Conservation (phyloP, 2,113 vertebrate species). For the Cathartes aura region DNA sequence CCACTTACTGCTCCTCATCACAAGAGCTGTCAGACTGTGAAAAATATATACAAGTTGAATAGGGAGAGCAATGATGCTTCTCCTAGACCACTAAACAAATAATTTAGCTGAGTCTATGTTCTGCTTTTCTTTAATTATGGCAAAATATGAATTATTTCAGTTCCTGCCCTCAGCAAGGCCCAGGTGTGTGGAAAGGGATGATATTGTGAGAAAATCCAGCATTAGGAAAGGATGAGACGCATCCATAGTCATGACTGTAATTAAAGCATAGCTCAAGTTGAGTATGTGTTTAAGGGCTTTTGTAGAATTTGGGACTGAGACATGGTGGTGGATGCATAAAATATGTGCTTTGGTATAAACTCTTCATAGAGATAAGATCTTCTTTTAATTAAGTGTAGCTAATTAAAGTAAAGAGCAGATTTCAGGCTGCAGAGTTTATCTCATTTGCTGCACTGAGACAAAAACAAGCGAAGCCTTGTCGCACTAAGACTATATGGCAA, state of each 20-base stretch:
- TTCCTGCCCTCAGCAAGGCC: not conserved
- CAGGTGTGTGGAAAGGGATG: not conserved
- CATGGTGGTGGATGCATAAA: not conserved
- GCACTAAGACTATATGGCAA: not conserved
- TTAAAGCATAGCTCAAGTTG: not conserved
- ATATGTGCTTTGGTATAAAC: not conserved
- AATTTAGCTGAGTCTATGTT: not conserved
- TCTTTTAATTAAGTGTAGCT: conserved; percentile 8
- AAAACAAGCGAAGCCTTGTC: not conserved
- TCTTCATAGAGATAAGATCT: not conserved
- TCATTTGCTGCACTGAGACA: not conserved
- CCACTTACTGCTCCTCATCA: not conserved
- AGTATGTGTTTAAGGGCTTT: not conserved
- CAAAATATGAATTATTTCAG: not conserved
- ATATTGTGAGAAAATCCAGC: not conserved
- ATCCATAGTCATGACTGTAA: not conserved
- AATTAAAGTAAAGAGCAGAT: conserved; percentile 5
- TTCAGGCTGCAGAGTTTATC: not conserved
- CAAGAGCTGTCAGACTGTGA: not conserved
- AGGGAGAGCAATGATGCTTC: not conserved
- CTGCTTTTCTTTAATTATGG: not conserved
- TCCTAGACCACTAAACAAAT: not conserved
- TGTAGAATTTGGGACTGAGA: not conserved
- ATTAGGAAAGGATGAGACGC: not conserved
- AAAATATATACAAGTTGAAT: not conserved